phyloP scores from a whole-genome alignment of 2,797 vertebrate species.

The Amazona ochrocephala region DNA sequence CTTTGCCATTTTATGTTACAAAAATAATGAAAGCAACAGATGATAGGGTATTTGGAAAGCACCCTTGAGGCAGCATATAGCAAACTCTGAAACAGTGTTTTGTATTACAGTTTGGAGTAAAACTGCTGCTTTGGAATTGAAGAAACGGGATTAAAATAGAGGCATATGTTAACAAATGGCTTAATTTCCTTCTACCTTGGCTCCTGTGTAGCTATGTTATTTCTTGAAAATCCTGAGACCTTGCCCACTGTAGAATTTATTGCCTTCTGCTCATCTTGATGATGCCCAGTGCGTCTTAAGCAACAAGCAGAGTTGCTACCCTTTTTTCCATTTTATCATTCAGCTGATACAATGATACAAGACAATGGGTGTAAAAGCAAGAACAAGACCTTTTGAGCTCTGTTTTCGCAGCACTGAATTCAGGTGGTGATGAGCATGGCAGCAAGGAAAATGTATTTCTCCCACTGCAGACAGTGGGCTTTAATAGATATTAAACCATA shows the following conservation, averaged over 20 bases:
- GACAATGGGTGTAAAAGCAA: not conserved
- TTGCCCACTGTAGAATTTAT: not conserved
- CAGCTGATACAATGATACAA: not conserved
- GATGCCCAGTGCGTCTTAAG: not conserved
- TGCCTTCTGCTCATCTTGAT: not conserved
- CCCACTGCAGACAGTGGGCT: not conserved
- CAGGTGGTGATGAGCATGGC: fast-evolving
- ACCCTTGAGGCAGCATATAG: not conserved
- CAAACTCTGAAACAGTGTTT: not conserved
- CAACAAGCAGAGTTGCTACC: not conserved
- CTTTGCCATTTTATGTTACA: not conserved
- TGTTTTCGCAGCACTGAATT: not conserved
- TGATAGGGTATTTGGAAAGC: not conserved
- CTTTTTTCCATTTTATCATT: fast-evolving
- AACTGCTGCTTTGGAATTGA: not conserved
- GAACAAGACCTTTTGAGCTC: not conserved
- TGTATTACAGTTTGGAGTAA: not conserved
- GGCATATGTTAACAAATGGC: not conserved
- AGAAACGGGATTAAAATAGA: not conserved
- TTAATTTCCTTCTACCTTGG: not conserved
- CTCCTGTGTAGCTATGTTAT: not conserved
- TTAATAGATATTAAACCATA: not conserved
- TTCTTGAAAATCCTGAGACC: not conserved
- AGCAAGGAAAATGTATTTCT: not conserved
- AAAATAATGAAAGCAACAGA: not conserved